Conservation (phyloP, 2,113 vertebrate genomes). For the Diglossa brunneiventris region DNA sequence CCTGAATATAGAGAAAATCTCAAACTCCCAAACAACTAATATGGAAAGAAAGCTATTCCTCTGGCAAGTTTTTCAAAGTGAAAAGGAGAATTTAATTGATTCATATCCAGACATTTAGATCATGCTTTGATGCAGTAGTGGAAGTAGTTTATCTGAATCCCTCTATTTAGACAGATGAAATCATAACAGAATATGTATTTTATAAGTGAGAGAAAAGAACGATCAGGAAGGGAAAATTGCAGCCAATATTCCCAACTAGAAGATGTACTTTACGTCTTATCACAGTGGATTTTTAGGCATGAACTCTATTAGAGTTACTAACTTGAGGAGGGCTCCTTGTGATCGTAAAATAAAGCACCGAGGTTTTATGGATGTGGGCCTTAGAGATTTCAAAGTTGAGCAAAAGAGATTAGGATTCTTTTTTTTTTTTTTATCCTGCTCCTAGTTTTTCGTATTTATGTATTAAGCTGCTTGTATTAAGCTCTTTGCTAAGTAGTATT, state of each 20-base stretch:
- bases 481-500: constrained; percentile 54
- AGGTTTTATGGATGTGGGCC: constrained; percentile 22
- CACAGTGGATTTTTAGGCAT: not conserved
- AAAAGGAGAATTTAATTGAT: not conserved
- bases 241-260: not conserved
- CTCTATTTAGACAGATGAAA: not conserved
- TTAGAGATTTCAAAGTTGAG: constrained; percentile 59
- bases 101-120: not conserved
- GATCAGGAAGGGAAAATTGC: not conserved
- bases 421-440: constrained; percentile 42
- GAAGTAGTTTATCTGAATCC: not conserved
- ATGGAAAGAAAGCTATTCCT: not conserved
- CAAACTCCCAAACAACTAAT: not conserved
- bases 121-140: not conserved
- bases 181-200: not conserved
- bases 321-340: not conserved
- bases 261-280: not conserved
- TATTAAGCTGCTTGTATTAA: constrained; percentile 67
- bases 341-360: not conserved
- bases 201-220: not conserved
- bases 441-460: constrained; percentile 53
- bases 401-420: constrained; percentile 61
- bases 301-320: not conserved
- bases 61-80: not conserved
- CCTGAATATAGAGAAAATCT: not conserved